phyloP scores from a whole-genome alignment of 2,888 invertebrate genomes.

The Orchesellides sinensis region DNA sequence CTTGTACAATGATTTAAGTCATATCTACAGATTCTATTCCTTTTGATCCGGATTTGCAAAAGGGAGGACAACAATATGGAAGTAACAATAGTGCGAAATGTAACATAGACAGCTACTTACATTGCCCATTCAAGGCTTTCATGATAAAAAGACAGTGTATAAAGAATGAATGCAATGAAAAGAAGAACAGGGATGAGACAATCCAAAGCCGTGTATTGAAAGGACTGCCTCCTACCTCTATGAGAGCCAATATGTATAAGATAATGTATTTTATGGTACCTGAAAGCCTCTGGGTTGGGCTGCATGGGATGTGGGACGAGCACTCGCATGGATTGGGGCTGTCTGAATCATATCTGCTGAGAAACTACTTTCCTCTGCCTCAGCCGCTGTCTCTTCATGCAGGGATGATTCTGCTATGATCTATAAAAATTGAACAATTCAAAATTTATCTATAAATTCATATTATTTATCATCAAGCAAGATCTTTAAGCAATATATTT shows the following conservation, averaged over 20 bases:
- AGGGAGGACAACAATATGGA: background rate
- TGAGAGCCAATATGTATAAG: conserved; percentile 45
- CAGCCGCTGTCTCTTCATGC: conserved; percentile 50
- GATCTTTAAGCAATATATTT: conserved; percentile 9
- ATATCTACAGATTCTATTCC: too few species aligned
- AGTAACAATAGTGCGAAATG: background rate
- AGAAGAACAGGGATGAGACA: conserved; percentile 26
- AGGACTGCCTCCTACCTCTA: conserved; percentile 52
- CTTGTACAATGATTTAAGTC: too few species aligned
- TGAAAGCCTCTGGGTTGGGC: conserved; percentile 82
- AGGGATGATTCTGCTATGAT: conserved; percentile 17
- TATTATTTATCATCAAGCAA: background rate
- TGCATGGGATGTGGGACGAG: conserved; percentile 73
- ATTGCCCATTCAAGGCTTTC: background rate
- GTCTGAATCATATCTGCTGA: conserved; percentile 82
- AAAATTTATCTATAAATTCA: background rate
- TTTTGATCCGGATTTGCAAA: too few species aligned
- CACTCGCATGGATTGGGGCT: conserved; percentile 81
- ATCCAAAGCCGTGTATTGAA: conserved; percentile 14
- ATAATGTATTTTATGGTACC: conserved; percentile 78
- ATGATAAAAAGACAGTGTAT: conserved; percentile 14
- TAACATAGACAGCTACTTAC: too few species aligned
- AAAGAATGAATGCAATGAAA: background rate
- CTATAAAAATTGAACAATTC: conserved; percentile 20
- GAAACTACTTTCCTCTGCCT: conserved; percentile 65